Evolutionary conservation across 2,888 invertebrate species (phyloP), one percentile per base, ranked within the genome.

Genomic region (Agrilus cyanescens): DNA sequence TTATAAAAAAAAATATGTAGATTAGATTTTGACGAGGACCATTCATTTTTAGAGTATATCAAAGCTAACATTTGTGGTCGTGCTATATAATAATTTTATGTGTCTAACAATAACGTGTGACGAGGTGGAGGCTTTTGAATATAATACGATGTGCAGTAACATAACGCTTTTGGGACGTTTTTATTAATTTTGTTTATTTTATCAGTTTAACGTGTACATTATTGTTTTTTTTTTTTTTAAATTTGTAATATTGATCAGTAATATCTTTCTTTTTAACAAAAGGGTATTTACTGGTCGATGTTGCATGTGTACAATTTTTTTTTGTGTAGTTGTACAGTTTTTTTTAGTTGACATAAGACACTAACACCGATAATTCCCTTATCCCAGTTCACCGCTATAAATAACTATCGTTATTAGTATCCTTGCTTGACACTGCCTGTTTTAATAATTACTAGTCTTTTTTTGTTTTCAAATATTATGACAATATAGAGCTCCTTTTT

Each of bases 341-440:
- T 41, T 44, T 31, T 33, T 32, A 25, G 44, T 47, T 50, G 50
- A 59, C 58, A 60, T 55, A 57, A 51, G 51, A 61, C 60, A 61
- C 60, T 57, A 49, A 56, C 59, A 62, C 60, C 57, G 4, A 20
- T 20, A 20, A 25, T 25, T 53, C 53, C 49, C 54, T 51, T 53
- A 47, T 53, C 46, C 53, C 40, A 52, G 54, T 38, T 48, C 43
- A 46, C 45, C 43, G 48, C 53, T 57, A 58, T 55, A 51, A 46
- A 48, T 48, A 56, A 25, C 25, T 25, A 25, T 25, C 10, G 25
- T 25, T 8, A 55, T 54, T 59, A 58, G 58, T 52, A 53, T 52
- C 54, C 57, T 58, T 58, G 64, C 64, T 59, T 60, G 61, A 62
- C 64, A 64, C 64, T 56, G 59, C 61, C 61, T 57, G 58, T 57